phyloP scores from a whole-genome alignment of 2,888 invertebrate species.

The Sinotaia quadrata region DNA sequence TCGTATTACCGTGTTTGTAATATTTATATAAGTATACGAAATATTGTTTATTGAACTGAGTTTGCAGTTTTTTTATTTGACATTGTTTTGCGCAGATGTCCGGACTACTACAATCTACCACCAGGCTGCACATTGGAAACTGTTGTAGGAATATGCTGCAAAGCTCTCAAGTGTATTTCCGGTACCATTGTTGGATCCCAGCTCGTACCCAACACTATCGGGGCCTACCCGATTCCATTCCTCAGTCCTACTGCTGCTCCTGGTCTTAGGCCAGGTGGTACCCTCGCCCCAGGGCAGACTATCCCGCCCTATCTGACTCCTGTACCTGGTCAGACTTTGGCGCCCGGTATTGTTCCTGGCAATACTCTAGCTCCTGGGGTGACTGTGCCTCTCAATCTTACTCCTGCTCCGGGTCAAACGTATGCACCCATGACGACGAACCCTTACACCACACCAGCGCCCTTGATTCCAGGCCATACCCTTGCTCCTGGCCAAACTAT shows the following conservation, averaged over 20 bases:
- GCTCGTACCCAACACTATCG: slow-evolving; percentile 52
- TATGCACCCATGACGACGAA: slow-evolving; percentile 41
- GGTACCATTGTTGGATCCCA: slow-evolving; percentile 55
- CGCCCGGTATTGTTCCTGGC: slow-evolving; percentile 39
- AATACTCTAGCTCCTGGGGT: slow-evolving; percentile 47
- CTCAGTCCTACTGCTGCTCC: slow-evolving; percentile 40
- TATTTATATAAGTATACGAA: neutral
- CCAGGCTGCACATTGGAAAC: slow-evolving; percentile 49
- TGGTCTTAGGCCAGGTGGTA: slow-evolving; percentile 42
- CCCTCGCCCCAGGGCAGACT: slow-evolving; percentile 39
- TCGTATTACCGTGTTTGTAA: neutral
- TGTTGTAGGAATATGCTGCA: slow-evolving; percentile 50
- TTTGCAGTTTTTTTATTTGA: too few species aligned
- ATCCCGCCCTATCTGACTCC: slow-evolving; percentile 35
- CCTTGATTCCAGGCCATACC: slow-evolving; percentile 32
- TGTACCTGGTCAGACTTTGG: slow-evolving; percentile 30
- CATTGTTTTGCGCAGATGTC: too few species aligned
- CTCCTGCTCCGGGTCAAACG: slow-evolving; percentile 46
- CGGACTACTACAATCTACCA: slow-evolving; percentile 52
- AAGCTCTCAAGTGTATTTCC: slow-evolving; percentile 45
- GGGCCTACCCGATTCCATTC: slow-evolving; percentile 49
- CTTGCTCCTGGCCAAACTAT: slow-evolving; percentile 20
- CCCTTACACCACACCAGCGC: slow-evolving; percentile 28
- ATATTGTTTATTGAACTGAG: neutral
- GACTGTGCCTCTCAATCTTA: slow-evolving; percentile 29